Conservation (phyloP, 2,113 vertebrate genomes). For the Nyctereutes procyonoides region DNA sequence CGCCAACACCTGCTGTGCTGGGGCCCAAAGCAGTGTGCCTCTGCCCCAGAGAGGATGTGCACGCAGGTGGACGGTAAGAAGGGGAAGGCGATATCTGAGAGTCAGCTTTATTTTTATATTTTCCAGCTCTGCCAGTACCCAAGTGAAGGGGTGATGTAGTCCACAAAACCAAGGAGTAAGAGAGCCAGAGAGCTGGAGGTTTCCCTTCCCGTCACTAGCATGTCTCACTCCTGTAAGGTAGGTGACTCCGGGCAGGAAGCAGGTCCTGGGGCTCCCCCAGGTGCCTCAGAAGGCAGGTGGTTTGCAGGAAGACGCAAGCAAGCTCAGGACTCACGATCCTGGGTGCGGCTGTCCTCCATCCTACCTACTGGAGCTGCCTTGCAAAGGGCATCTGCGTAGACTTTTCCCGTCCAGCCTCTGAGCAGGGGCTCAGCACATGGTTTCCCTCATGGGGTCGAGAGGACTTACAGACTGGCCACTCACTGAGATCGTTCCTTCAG, state of each 20-base stretch:
- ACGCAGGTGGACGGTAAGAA: neutral
- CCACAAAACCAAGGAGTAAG: neutral
- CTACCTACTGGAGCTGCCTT: fast-evolving
- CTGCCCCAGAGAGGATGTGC: neutral
- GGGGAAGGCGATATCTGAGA: neutral
- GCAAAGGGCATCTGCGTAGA: fast-evolving
- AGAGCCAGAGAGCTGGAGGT: neutral
- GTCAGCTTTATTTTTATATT: neutral
- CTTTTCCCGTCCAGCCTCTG: neutral
- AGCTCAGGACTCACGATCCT: neutral
- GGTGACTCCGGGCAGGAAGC: neutral
- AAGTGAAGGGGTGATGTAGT: neutral
- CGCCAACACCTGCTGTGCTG: neutral
- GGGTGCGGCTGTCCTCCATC: neutral
- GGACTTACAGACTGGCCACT: neutral
- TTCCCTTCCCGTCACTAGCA: too few species aligned
- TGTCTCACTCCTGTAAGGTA: fast-evolving
- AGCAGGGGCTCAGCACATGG: neutral
- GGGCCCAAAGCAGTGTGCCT: neutral
- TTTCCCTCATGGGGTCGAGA: fast-evolving
- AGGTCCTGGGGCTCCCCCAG: neutral
- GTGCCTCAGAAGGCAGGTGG: neutral
- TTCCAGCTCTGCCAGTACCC: neutral
- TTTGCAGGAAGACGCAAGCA: neutral
- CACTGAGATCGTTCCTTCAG: neutral